Conservation (phyloP, 2,888 invertebrate species). For the Heliconius aoede region DNA sequence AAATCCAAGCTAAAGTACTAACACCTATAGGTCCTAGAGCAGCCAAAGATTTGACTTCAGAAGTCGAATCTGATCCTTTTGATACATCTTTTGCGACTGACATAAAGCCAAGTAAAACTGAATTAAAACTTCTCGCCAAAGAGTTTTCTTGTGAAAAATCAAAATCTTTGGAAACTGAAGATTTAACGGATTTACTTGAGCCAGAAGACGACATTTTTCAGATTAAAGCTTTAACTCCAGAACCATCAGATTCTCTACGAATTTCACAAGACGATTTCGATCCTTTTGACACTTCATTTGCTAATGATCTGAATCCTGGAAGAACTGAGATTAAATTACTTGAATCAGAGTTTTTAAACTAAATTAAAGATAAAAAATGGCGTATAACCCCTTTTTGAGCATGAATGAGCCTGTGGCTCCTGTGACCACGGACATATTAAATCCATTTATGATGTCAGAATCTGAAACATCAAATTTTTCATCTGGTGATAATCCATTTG, state of each 20-base stretch:
- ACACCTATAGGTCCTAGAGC: conserved; percentile 75
- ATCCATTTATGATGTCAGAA: conserved; percentile 87
- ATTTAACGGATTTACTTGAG: conserved; percentile 76
- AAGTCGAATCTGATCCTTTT: conserved; percentile 89
- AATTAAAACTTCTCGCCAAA: conserved; percentile 89
- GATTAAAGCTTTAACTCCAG: conserved; percentile 89
- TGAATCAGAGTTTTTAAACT: conserved; percentile 87
- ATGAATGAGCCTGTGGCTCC: conserved; percentile 85
- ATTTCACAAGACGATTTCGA: conserved; percentile 82
- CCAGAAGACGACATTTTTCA: conserved; percentile 84
- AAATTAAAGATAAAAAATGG: conserved; percentile 78
- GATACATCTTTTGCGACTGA: conserved; percentile 93
- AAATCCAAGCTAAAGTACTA: conserved; percentile 85
- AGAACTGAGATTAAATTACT: conserved; percentile 90
- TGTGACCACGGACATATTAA: conserved; percentile 81
- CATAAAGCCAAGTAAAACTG: conserved; percentile 90
- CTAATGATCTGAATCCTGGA: conserved; percentile 88
- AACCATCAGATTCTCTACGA: conserved; percentile 68
- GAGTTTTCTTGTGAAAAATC: conserved; percentile 86
- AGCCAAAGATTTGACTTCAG: conserved; percentile 64
- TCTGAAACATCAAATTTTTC: conserved; percentile 59
- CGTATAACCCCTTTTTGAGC: conserved; percentile 91
- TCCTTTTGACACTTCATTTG: conserved; percentile 94
- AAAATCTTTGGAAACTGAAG: conserved; percentile 57
- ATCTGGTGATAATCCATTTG: conserved; percentile 88